A percentile compares a stretch with the other conserved stretches of the same genome.
phyloP scores from a whole-genome alignment of 2,797 vertebrate species.

The Halcyon badia region DNA sequence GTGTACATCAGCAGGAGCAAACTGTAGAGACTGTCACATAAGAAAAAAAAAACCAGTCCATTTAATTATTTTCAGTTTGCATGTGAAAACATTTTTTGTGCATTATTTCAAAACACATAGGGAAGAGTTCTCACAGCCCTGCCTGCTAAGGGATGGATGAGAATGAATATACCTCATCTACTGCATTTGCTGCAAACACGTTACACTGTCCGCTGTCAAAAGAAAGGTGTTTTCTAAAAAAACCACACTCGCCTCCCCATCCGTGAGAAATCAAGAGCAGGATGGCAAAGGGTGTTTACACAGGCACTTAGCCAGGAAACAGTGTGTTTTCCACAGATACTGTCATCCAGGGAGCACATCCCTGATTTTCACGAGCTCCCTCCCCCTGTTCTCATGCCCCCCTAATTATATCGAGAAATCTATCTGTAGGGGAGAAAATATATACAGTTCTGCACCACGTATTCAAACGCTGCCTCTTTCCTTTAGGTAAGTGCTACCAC shows the following conservation, averaged over 20 bases:
- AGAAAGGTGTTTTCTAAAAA: conserved; percentile 11
- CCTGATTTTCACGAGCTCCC: background rate
- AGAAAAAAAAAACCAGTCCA: background rate
- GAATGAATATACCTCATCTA: background rate
- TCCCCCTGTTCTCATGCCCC: background rate
- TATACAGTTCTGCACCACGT: background rate
- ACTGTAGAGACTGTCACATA: background rate
- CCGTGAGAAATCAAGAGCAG: conserved; percentile 40
- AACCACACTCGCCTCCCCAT: background rate
- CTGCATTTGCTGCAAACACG: background rate
- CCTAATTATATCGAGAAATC: background rate
- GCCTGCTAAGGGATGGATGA: background rate
- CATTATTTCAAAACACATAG: background rate
- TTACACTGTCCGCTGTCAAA: background rate
- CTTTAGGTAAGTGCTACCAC: conserved; percentile 44
- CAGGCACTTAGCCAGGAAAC: conserved; percentile 64
- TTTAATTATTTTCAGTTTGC: background rate
- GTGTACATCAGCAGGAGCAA: background rate
- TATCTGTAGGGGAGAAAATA: background rate
- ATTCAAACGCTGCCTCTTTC: background rate
- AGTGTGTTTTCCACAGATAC: conserved; percentile 43
- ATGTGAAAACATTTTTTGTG: background rate
- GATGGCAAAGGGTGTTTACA: conserved; percentile 66
- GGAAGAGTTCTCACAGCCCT: background rate
- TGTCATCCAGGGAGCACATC: conserved; percentile 18